Evolutionary conservation across 2,888 invertebrate genomes (phyloP), one percentile per base, ranked within the genome.

Genomic region (Drosophila recens): DNA sequence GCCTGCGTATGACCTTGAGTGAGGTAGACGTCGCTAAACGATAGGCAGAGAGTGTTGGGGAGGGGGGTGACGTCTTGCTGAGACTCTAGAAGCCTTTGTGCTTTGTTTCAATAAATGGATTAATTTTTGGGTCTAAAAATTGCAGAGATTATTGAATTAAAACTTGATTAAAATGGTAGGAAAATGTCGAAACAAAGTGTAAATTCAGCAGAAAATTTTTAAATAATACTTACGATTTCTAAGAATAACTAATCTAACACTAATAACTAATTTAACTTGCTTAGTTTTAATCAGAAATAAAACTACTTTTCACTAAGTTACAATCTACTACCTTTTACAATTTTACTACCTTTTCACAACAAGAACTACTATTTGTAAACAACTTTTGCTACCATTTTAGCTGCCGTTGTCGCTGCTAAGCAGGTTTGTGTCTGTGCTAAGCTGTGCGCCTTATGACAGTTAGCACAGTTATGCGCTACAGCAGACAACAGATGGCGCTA

Each of bases 401-500:
- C 46, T 38, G 46, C 27, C 30, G 36, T 38, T 43, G n/a, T 23
- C 17, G 27, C 8, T 43, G 34, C 36, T 17, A n/a, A 42, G 11
- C 23, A 34, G 63, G 27, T 52, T 46, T 38, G 59, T 20, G 59
- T 42, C 66, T 46, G 0, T 3, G 53, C 52, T 59, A 52, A 23
- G 0, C 5, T 63, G 1, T 13, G 33, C 38, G 5, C 10, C 0
- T 45, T 75, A 79, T 68, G 42, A 48, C 70, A 71, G 51, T 66
- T 81, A 77, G 77, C 52, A 83, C 61, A 87, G 78, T 76, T 80
- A 27, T 0, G 52, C 53, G 0, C 0, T 0, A 9, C 1, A 4
- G 30, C 38, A 23, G 30, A 0, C 75, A 15, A 67, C 52, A 85
- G 85, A 73, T 85, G 85, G 79, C 84, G 85, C 76, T 63, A 75